Conservation (phyloP, 2,113 vertebrate genomes). For the mouse (Mus musculus) region GRCm39 chr4:82851001-82851500, state of each 20-base stretch:
- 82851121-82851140: conserved; percentile 28
- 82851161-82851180: neutral
- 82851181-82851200: neutral
- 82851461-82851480: neutral
- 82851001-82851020: neutral
- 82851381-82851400: neutral
- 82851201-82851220: neutral
- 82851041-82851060: neutral
- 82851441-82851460: neutral
- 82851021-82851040: neutral
- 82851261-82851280: neutral
- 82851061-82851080: neutral
- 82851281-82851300: neutral
- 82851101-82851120: neutral
- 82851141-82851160: neutral
- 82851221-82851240: neutral
- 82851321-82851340: neutral
- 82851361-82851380: too few relatives aligned
- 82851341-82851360: neutral
- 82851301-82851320: neutral
- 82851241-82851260: neutral
- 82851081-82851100: neutral
- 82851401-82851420: neutral
- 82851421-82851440: neutral
- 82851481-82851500: neutral